Percentiles rank a stretch among this genome's conserved stretches.
phyloP scores from a whole-genome alignment of 2,888 invertebrate genomes.

The Margaritifera margaritifera region DNA sequence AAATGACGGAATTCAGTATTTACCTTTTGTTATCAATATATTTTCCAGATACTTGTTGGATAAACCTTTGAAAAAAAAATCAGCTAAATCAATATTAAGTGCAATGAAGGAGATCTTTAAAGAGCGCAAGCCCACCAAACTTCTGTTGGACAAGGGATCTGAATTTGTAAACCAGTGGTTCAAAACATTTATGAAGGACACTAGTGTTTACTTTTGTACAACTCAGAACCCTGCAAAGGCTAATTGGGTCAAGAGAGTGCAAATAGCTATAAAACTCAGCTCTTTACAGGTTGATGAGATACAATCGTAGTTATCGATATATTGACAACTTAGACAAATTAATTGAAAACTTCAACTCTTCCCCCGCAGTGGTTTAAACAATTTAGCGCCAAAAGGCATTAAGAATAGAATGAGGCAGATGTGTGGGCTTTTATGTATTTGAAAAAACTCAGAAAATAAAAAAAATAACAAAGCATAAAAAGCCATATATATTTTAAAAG shows the following conservation, averaged over 20 bases:
- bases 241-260: conserved; percentile 1
- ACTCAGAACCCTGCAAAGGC: conserved; percentile 8
- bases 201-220: conserved; percentile 12
- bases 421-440: no score
- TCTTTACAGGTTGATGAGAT: conserved; percentile 2
- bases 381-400: conserved; percentile 26
- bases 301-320: conserved; percentile 2
- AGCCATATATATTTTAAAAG: conserved; percentile 6
- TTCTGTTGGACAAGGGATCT: conserved; percentile 11
- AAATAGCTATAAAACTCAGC: conserved; percentile 5
- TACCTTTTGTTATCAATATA: conserved; percentile 21
- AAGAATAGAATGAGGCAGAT: conserved; percentile 22
- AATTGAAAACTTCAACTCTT: conserved; percentile 23
- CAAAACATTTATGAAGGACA: conserved; percentile 13
- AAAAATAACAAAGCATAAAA: background rate
- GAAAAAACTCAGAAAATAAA: conserved; percentile 4
- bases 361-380: conserved; percentile 26
- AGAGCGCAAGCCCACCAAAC: conserved; percentile 10
- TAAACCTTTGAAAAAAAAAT: conserved; percentile 13
- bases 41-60: conserved; percentile 15
- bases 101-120: conserved; percentile 6
- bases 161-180: conserved; percentile 14
- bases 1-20: no score
- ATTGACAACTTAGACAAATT: background rate
- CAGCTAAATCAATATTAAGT: conserved; percentile 9